Evolutionary conservation across 2,797 vertebrate species (phyloP).

Genomic region (Eutrigla gurnardus): DNA sequence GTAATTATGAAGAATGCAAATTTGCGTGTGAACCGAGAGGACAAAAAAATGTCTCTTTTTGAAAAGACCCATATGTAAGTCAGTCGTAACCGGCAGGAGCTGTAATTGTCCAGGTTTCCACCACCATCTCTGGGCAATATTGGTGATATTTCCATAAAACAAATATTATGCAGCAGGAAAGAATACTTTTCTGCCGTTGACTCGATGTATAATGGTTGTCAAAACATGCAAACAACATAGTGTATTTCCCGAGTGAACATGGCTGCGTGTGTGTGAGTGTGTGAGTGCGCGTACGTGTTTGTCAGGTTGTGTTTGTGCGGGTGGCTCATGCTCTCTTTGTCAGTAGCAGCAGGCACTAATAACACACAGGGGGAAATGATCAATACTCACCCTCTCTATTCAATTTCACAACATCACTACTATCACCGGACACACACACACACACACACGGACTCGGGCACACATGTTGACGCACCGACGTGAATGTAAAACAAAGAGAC

Average conservation of each 20-base stretch:
- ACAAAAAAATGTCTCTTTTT: slow-evolving; percentile 38
- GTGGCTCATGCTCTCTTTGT: slow-evolving; percentile 70
- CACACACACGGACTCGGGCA: slow-evolving; percentile 8
- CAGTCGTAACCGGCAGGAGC: slow-evolving; percentile 47
- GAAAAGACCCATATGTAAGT: slow-evolving; percentile 60
- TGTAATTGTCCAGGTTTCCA: slow-evolving; percentile 50
- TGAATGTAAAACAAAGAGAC: slow-evolving; percentile 61
- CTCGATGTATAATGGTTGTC: slow-evolving; percentile 40
- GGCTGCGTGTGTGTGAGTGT: slow-evolving; percentile 3
- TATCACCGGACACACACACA: slow-evolving; percentile 52
- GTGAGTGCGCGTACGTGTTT: not conserved
- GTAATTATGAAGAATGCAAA: slow-evolving; percentile 40
- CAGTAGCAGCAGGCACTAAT: slow-evolving; percentile 77
- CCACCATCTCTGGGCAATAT: slow-evolving; percentile 30
- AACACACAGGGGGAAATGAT: slow-evolving; percentile 82
- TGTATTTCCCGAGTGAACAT: slow-evolving; percentile 43
- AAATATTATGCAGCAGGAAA: slow-evolving; percentile 48
- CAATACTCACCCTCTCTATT: slow-evolving; percentile 81
- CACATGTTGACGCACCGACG: slow-evolving; percentile 23
- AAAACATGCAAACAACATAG: slow-evolving; percentile 55
- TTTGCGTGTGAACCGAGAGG: slow-evolving; percentile 37
- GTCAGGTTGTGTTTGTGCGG: slow-evolving; percentile 51
- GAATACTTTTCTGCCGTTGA: slow-evolving; percentile 32
- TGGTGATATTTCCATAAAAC: slow-evolving; percentile 54
- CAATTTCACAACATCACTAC: slow-evolving; percentile 80